Conservation (phyloP, 2,797 vertebrate genomes). For the Alca torda region DNA sequence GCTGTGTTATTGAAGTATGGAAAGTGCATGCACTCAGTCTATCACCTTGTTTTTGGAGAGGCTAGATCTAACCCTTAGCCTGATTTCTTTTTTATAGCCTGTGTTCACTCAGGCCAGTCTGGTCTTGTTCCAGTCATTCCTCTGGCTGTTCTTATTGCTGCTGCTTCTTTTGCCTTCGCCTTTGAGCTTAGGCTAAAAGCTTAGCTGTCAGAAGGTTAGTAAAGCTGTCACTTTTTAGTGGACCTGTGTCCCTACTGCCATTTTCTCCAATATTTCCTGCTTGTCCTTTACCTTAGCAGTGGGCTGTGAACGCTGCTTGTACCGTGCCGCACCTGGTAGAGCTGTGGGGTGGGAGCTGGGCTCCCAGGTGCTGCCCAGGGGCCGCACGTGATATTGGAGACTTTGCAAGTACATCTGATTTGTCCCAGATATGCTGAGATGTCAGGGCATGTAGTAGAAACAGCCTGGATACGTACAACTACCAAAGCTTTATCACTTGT, state of each 20-base stretch:
- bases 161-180: neutral
- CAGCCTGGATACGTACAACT: neutral
- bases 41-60: neutral
- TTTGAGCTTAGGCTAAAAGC: neutral
- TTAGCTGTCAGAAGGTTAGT: neutral
- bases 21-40: neutral
- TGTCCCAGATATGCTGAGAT: neutral
- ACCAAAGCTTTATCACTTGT: neutral
- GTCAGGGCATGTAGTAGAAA: neutral
- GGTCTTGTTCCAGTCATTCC: neutral
- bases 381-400: accelerated
- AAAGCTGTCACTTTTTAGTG: neutral
- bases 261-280: neutral
- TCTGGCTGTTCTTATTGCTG: neutral
- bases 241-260: neutral
- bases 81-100: neutral
- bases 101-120: neutral
- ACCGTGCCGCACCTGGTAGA: accelerated
- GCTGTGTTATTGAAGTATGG: neutral
- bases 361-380: neutral
- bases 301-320: neutral
- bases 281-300: neutral
- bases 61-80: neutral
- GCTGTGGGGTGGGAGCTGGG: neutral
- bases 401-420: neutral